These are phyloP conservation scores for Hirundo rustica DNA, from an alignment of 2,797 vertebrate species.

Conservation along the genomic window DNA sequence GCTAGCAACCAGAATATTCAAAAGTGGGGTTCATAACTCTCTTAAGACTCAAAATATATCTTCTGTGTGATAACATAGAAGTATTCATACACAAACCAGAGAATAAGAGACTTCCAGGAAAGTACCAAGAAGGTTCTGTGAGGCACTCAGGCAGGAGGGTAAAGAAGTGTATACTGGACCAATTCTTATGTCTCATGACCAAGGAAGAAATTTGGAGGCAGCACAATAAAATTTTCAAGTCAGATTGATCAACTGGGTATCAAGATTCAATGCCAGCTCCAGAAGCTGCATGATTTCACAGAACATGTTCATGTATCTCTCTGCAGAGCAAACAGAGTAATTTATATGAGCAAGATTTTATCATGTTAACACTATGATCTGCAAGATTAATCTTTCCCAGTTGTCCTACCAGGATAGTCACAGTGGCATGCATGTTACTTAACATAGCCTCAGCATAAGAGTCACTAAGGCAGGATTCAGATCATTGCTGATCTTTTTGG, in stretches of 20 bases:
- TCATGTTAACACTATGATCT: neutral
- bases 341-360: neutral
- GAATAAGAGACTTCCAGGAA: neutral
- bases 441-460: neutral
- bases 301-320: neutral
- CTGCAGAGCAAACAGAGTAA: neutral
- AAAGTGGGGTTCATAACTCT: neutral
- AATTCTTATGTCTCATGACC: neutral
- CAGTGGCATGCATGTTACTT: neutral
- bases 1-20: neutral
- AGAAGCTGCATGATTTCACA: neutral
- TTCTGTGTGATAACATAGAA: neutral
- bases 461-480: rapidly evolving
- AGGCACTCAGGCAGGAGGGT: neutral
- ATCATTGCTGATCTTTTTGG: neutral
- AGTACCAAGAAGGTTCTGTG: neutral
- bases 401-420: neutral
- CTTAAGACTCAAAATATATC: neutral
- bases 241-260: neutral
- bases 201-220: neutral
- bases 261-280: rapidly evolving
- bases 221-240: neutral
- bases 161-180: neutral
- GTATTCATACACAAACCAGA: neutral
- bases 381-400: neutral